Base-by-base conservation (phyloP, 2,888 invertebrate species). In the Philopedon plagiatum region DNA sequence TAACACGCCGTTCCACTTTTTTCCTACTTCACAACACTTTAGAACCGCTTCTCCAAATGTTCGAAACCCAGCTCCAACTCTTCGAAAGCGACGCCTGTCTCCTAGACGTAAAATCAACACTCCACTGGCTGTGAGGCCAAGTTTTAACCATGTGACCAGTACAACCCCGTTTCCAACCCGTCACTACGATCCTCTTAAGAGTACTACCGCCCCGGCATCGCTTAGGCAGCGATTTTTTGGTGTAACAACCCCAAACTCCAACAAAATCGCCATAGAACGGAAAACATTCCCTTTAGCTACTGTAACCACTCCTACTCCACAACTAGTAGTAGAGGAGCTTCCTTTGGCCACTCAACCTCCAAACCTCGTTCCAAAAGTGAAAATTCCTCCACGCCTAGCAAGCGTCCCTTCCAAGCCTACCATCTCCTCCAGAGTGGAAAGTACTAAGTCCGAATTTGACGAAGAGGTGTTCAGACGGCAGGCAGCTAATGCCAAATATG, bases 401-500 rank as follows among this genome's bases (percentile, higher is more conserved):
- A 19, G 4, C 13, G 5, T 29, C 1, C 18, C 54, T 18, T 18
- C 44, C 8, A 26, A 44, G 44, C 13, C 21, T 18, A 2, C 5
- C 18, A 29, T 34, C 0, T 5, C 58, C 2, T 23, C 60, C 23
- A 19, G 21, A 13, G 37, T 37, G 13, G 29, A 23, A 21, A 41
- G 41, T 11, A 18, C 23, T 15, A 26, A 11, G 18, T 11, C n/a
- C 0, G 26, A 67, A 51, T 61, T 62, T 19, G 71, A 70, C 15
- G 76, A 68, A 23, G 67, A 34, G 5, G 68, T 51, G 13, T 70
- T 68, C 15, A 74, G 57, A 62, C 65, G 71, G 8, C 80, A 80
- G 61, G 77, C 79, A 1, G 78, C 77, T 64, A 83, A 78, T 71
- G 87, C 86, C 34, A 79, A 84, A 54, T 87, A 87, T 78, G 77